Conservation (phyloP, 2,888 invertebrate genomes). For the Dioctria linearis region DNA sequence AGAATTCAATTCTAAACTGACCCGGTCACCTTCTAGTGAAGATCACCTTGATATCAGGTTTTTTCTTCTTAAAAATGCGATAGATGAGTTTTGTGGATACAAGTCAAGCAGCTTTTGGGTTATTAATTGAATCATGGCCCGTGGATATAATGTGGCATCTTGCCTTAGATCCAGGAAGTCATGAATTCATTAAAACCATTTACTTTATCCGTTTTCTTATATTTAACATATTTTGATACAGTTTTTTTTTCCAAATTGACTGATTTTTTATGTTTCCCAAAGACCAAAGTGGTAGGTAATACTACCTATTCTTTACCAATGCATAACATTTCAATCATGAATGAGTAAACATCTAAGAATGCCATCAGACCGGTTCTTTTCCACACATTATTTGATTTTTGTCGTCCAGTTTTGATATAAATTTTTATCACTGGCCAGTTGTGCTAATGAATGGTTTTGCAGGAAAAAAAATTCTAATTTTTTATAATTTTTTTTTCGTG, state of each 20-base stretch:
- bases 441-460: no score
- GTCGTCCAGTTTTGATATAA: no score
- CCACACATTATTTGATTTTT: not conserved
- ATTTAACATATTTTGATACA: not conserved
- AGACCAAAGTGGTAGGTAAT: no score
- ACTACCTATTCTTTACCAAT: not conserved
- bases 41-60: constrained; percentile 39
- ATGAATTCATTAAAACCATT: no score
- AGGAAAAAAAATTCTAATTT: no score
- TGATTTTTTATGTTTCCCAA: no score
- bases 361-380: constrained; percentile 10
- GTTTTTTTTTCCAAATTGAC: constrained; percentile 5
- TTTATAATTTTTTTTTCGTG: no score
- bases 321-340: not conserved
- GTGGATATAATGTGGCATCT: no score
- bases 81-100: not conserved
- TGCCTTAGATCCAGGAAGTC: no score
- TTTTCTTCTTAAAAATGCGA: not conserved
- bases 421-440: no score
- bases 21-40: constrained; percentile 22
- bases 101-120: not conserved
- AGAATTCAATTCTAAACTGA: constrained; percentile 11
- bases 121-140: not conserved
- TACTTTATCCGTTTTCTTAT: not conserved
- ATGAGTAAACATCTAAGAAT: constrained; percentile 25